Percentiles rank a stretch among this genome's conserved stretches.
Evolutionary conservation across 2,888 invertebrate species (phyloP).

Genomic region (Sycophila texana): DNA sequence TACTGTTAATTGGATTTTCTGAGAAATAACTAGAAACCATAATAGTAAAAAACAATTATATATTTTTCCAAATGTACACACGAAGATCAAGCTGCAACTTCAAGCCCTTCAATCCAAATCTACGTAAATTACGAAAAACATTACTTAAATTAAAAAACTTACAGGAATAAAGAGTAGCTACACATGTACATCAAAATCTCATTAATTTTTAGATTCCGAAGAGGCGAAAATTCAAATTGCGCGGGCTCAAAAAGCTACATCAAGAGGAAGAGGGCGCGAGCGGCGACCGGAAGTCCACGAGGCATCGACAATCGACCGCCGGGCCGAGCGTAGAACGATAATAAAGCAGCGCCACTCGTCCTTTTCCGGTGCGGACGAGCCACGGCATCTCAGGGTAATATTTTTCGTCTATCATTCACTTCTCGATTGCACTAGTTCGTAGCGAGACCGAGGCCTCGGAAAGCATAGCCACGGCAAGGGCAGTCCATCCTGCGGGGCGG

Average conservation of each 20-base stretch:
- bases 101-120: too few relatives aligned
- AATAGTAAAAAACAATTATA: too few relatives aligned
- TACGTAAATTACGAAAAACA: too few relatives aligned
- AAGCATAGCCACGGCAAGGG: slow-evolving; percentile 62
- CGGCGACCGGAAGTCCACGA: too few relatives aligned
- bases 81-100: too few relatives aligned
- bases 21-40: too few relatives aligned
- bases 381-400: slow-evolving; percentile 70
- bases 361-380: slow-evolving; percentile 71
- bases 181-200: too few relatives aligned
- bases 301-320: slow-evolving; percentile 15
- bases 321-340: slow-evolving; percentile 6
- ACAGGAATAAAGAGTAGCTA: too few relatives aligned
- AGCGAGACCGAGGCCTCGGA: slow-evolving; percentile 58
- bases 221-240: neutral
- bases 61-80: too few relatives aligned
- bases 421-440: slow-evolving; percentile 63
- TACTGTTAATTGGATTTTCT: too few relatives aligned
- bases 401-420: slow-evolving; percentile 71
- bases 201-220: too few relatives aligned
- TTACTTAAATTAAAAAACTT: too few relatives aligned
- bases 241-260: neutral
- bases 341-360: slow-evolving; percentile 51
- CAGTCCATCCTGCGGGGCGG: slow-evolving; percentile 52
- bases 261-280: neutral